Evolutionary conservation across 2,113 vertebrate genomes (phyloP).

Genomic region (Vanacampus margaritifer): DNA sequence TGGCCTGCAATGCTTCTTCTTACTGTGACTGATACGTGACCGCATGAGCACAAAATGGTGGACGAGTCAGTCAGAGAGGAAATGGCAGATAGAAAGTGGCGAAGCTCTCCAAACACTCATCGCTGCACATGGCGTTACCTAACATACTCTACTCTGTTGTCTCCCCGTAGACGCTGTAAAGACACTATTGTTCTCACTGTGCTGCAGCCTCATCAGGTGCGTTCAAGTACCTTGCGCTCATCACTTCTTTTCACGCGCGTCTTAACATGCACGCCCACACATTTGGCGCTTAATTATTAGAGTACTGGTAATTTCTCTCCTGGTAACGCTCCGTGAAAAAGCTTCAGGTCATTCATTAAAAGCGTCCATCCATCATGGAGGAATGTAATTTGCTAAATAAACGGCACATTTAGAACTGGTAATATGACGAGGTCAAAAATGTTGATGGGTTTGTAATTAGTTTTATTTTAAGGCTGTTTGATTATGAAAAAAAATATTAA

Average conservation of each 20-base stretch:
- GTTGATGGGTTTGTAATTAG: background rate
- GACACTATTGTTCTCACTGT: slow-evolving; percentile 92
- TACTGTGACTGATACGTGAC: slow-evolving; percentile 21
- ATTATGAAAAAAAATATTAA: no score
- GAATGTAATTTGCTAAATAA: slow-evolving; percentile 9
- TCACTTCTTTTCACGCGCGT: slow-evolving; percentile 26
- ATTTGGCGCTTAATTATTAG: slow-evolving; percentile 1
- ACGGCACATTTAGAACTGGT: slow-evolving; percentile 8
- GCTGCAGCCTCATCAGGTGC: slow-evolving; percentile 89
- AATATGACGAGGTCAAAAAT: slow-evolving; percentile 8
- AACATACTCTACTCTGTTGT: slow-evolving; percentile 60
- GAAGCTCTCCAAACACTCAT: slow-evolving; percentile 41
- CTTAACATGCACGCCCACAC: slow-evolving; percentile 19
- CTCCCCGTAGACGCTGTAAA: slow-evolving; percentile 83
- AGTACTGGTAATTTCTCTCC: slow-evolving; percentile 26
- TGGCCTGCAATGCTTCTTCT: slow-evolving; percentile 33
- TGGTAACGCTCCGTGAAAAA: slow-evolving; percentile 20
- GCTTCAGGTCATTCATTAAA: slow-evolving; percentile 12
- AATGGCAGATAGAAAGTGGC: slow-evolving; percentile 44
- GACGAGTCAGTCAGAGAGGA: slow-evolving; percentile 52
- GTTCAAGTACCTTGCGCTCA: slow-evolving; percentile 56
- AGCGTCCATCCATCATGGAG: background rate
- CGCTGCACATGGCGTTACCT: slow-evolving; percentile 47
- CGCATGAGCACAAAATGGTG: slow-evolving; percentile 42
- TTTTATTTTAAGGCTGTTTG: no score